Evolutionary conservation across 2,113 vertebrate species (phyloP).

Genomic region (Globicephala melas): DNA sequence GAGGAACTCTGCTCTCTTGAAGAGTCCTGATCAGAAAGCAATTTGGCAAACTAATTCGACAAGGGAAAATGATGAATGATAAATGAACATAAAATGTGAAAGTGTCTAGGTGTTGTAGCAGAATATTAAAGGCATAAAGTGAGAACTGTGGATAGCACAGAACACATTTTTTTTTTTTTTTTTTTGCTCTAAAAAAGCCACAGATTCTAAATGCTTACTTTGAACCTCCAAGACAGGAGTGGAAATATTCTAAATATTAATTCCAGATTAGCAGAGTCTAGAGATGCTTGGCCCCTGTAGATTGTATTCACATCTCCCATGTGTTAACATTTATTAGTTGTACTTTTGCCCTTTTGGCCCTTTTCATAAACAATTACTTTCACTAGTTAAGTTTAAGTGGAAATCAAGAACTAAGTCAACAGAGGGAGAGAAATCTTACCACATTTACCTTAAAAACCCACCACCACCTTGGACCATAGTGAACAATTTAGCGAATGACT

Average conservation of each 20-base stretch:
- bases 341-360: neutral
- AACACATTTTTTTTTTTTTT: neutral
- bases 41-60: constrained; percentile 41
- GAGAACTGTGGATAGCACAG: neutral
- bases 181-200: neutral
- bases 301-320: neutral
- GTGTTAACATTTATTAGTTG: neutral
- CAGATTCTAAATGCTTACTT: neutral
- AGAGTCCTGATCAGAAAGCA: constrained; percentile 6
- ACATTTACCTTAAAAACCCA: neutral
- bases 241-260: neutral
- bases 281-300: too few relatives aligned
- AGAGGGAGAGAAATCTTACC: neutral
- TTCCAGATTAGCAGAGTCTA: neutral
- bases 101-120: neutral
- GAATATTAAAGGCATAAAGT: constrained; percentile 25
- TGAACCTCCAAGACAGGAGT: neutral
- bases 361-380: neutral
- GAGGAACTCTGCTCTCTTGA: neutral
- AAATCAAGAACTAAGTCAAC: neutral
- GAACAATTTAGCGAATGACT: neutral
- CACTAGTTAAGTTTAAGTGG: neutral
- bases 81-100: neutral
- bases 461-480: neutral
- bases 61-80: neutral